A percentile compares a stretch with the other conserved stretches of the same genome.
These are phyloP conservation scores for Scyliorhinus canicula DNA, from an alignment of 2,797 vertebrate genomes.

Conservation along the genomic window DNA sequence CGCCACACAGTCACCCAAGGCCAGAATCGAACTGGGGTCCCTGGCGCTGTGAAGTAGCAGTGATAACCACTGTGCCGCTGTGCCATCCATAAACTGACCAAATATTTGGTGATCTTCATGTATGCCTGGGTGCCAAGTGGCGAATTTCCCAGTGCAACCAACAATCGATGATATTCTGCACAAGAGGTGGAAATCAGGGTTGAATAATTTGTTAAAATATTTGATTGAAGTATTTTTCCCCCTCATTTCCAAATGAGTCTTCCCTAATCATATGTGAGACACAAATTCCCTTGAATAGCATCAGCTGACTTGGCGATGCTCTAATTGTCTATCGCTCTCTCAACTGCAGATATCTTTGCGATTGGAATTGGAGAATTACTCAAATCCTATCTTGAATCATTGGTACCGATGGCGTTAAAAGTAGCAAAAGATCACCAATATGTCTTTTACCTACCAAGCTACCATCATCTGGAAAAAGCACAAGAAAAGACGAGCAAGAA, in stretches of 20 bases:
- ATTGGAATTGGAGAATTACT: constrained; percentile 16
- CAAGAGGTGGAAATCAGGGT: no score
- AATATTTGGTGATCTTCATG: background rate
- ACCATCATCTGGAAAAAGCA: background rate
- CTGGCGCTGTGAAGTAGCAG: no score
- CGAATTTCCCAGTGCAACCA: background rate
- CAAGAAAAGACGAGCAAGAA: background rate
- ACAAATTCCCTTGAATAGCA: background rate
- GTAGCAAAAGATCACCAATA: background rate
- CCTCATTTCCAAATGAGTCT: background rate
- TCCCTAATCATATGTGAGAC: background rate
- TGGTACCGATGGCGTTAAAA: background rate
- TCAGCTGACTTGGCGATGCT: no score
- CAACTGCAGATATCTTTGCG: constrained; percentile 12
- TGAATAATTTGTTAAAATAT: background rate
- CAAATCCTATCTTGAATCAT: background rate
- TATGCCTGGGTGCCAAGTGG: background rate
- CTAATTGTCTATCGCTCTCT: background rate
- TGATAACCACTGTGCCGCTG: no score
- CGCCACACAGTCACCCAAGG: no score
- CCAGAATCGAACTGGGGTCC: no score
- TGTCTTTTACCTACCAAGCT: constrained; percentile 21
- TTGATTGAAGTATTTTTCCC: background rate
- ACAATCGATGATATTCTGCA: background rate
- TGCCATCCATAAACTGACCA: background rate